A percentile compares a stretch with the other conserved stretches of the same genome.
These are phyloP conservation scores for Koerneria pararmatus DNA, from an alignment of 2,888 invertebrate genomes.

Conservation along the genomic window DNA sequence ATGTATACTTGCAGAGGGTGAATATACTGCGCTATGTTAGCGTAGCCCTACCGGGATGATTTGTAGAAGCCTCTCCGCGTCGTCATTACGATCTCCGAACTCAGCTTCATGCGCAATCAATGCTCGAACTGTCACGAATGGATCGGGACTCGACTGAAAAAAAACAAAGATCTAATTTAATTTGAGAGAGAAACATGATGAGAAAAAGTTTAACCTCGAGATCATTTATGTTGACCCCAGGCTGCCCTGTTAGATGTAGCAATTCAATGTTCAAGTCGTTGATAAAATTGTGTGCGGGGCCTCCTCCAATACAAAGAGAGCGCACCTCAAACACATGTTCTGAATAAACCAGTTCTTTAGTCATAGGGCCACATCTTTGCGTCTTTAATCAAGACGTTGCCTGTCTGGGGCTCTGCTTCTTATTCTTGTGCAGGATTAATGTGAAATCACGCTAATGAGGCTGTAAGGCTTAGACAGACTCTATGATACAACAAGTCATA, in stretches of 20 bases:
- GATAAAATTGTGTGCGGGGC: slow-evolving; percentile 2
- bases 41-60: slow-evolving; percentile 26
- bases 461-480: too few species aligned
- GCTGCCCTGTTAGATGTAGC: slow-evolving; percentile 15
- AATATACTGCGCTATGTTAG: not conserved
- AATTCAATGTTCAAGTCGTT: slow-evolving; percentile 15
- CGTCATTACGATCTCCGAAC: slow-evolving; percentile 26
- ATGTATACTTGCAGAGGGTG: not conserved
- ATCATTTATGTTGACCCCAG: slow-evolving; percentile 13
- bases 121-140: slow-evolving; percentile 33
- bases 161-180: too few species aligned
- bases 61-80: slow-evolving; percentile 33
- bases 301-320: slow-evolving; percentile 12
- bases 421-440: too few species aligned
- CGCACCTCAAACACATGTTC: slow-evolving; percentile 16
- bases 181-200: too few species aligned
- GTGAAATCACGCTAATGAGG: too few species aligned
- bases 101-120: slow-evolving; percentile 31
- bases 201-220: slow-evolving; percentile 1
- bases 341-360: not conserved
- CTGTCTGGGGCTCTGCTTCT: too few species aligned
- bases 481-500: too few species aligned
- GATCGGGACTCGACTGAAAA: slow-evolving; percentile 21
- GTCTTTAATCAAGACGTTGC: too few species aligned
- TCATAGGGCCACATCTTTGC: too few species aligned